Base-by-base conservation (phyloP, 2,113 vertebrate genomes). In the Lipophrys pholis region DNA sequence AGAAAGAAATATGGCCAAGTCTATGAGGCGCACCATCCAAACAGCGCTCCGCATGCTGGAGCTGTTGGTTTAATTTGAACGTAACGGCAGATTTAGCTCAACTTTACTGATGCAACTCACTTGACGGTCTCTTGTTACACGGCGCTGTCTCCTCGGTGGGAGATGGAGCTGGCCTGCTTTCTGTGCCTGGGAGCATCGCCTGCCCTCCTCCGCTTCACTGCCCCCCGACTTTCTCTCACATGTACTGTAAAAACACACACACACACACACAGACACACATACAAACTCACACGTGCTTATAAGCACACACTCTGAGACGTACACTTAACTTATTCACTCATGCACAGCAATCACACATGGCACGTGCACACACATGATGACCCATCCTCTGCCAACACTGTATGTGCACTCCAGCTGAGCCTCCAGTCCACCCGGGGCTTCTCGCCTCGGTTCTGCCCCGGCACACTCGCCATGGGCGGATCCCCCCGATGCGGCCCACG, bases 81-180 rank as follows among this genome's bases (percentile, higher is more conserved):
- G 36, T 21, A 52, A 49, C 30, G 45, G 41, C 39, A 70, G 72
- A 73, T 83, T 49, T 84, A 56, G 67, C 15, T 46, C 77, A 79
- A 43, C 78, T 79, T 73, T 17, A 66, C 59, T 63, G 59, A 80
- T 75, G 51, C 36, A 82, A 46, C 70, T 42, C 17, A 14, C 64
- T 80, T 48, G 5, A 36, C 76, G 62, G 12, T 80, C 41, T 64
- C 68, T 75, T 8, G 9, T 69, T 73, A 67, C 51, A 53, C 73
- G 11, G 40, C 70, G 69, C 76, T 78, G 40, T 65, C 73, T 82
- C 73, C 83, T 75, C 76, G 71, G 78, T 87, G 78, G 80, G 77
- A 85, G 62, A 77, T 89, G 50, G 57, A 87, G 76, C 76, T 90
- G 87, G 88, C 89, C 87, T 91, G 78, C 81, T 91, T 90, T 91